A percentile compares a stretch with the other conserved stretches of the same genome.
phyloP scores from a whole-genome alignment of 2,797 vertebrate species.

The Phrynocephalus forsythii region DNA sequence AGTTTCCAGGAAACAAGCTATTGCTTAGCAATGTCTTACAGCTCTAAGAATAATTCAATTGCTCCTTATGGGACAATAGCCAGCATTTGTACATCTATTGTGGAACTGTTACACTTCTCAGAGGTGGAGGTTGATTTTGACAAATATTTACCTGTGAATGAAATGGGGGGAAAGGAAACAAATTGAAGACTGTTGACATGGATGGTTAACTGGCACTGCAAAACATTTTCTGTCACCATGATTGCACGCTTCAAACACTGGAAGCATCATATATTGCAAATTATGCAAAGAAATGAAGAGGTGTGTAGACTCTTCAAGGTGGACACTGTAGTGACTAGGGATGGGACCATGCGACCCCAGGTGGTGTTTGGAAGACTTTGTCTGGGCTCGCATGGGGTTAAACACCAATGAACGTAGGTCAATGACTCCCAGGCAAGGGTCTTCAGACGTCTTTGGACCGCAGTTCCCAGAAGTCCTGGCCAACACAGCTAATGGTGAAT shows the following conservation, averaged over 20 bases:
- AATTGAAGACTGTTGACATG: not conserved
- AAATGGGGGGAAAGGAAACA: not conserved
- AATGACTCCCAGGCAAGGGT: too few relatives aligned
- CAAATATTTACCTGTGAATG: not conserved
- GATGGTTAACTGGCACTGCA: accelerated
- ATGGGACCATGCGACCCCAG: not conserved
- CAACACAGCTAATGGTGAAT: too few relatives aligned
- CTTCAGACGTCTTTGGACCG: too few relatives aligned
- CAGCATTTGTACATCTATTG: not conserved
- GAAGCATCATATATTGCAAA: too few relatives aligned
- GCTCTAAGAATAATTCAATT: not conserved
- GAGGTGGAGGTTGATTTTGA: not conserved
- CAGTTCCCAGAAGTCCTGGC: too few relatives aligned
- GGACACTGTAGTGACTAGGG: too few relatives aligned
- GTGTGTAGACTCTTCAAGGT: too few relatives aligned
- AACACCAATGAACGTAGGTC: too few relatives aligned
- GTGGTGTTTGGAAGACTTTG: too few relatives aligned
- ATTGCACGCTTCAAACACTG: too few relatives aligned
- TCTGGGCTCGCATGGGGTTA: too few relatives aligned
- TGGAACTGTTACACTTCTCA: not conserved
- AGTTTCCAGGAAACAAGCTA: not conserved
- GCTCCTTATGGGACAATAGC: not conserved
- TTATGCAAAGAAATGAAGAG: too few relatives aligned
- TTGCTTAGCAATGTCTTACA: conserved; percentile 12
- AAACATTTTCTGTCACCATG: conserved; percentile 1